Base-by-base conservation (phyloP, 2,797 vertebrate genomes). In the Sebastes ruberrimus region DNA sequence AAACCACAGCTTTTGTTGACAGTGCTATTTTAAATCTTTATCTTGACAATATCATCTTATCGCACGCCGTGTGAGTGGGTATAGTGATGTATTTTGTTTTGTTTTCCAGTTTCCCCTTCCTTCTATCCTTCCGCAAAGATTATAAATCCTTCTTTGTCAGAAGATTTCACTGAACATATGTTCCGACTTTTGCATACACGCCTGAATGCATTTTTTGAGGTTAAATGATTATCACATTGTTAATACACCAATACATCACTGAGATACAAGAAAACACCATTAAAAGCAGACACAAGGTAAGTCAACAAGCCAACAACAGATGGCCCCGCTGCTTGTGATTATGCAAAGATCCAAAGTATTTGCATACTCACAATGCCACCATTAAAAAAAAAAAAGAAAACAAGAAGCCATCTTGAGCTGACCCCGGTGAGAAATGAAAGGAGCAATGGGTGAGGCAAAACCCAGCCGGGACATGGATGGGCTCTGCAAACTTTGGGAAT, bases 241-340 rank as follows among this genome's bases (percentile, higher is more conserved):
- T 95, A 95, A 96, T 95, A 94, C 91, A 93, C 83, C 82, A 84
- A 93, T 92, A 93, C 91, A 95, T 94, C 92, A 92, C 90, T 93
- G 87, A 86, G 91, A 94, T 93, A 95, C 94, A 94, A 93, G 92
- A 94, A 95, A 95, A 94, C 92, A 94, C 88, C 91, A 93, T 93
- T 94, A 96, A 95, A 94, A 91, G 92, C 94, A 93, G 93, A 91
- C 91, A 83, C 91, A 94, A 95, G 94, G 93, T 95, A 95, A 94
- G 95, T 94, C 94, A 95, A 95, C 96, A 96, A 95, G 95, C 84
- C 93, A 93, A 94, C 93, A 94, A 94, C 95, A 96, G 95, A 96
- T 96, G 95, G 95, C 93, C 93, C 93, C 80, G 93, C 95, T 95
- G 95, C 93, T 95, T 92, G 90, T 91, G 92, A 95, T 96, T 96